These are phyloP conservation scores for Anomalospiza imberbis DNA, from an alignment of 2,797 vertebrate genomes.

Conservation along the genomic window DNA sequence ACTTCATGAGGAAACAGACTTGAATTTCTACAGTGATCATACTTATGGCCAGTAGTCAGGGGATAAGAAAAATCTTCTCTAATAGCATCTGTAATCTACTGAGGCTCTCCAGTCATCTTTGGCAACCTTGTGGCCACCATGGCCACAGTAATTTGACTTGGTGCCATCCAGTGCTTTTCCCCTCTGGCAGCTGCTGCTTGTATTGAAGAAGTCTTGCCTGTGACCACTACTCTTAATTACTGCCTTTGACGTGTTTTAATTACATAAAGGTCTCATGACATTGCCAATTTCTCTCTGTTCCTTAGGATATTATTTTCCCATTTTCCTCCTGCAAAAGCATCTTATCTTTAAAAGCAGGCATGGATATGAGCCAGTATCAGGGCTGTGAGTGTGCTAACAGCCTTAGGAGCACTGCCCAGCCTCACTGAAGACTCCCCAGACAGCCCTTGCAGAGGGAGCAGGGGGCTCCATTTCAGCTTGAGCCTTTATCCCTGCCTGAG, in stretches of 20 bases:
- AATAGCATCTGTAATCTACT: neutral
- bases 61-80: neutral
- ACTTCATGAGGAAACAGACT: neutral
- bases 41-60: neutral
- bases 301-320: neutral
- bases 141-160: neutral
- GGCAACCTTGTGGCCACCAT: neutral
- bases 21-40: neutral
- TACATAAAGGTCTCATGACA: neutral
- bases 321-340: neutral
- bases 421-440: neutral
- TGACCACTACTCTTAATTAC: neutral
- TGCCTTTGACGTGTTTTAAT: neutral
- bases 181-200: neutral
- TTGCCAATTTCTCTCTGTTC: neutral
- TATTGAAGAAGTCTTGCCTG: neutral
- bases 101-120: neutral
- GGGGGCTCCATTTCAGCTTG: neutral
- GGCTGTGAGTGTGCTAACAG: neutral
- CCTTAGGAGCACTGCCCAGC: neutral
- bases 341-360: neutral
- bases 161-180: neutral
- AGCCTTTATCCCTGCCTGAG: neutral
- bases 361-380: neutral
- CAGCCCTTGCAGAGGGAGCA: neutral